Conservation (phyloP, 1,140 invertebrate genomes). For the Caenorhabditis remanei region DNA sequence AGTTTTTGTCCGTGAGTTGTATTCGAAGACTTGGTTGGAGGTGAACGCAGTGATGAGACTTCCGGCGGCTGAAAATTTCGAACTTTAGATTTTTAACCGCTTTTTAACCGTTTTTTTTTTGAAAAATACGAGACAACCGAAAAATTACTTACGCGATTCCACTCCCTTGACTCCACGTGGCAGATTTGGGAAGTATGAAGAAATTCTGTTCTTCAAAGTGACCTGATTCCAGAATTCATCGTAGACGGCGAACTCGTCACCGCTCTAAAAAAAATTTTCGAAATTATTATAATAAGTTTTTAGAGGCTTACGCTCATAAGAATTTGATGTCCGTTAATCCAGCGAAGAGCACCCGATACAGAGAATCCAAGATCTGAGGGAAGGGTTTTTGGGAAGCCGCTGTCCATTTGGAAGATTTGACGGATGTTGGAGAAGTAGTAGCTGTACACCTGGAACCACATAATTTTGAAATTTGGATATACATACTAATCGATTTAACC, state of each 20-base stretch:
- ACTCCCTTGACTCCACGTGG: conserved; percentile 64
- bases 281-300: not conserved
- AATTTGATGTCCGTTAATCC: conserved; percentile 66
- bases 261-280: conserved; percentile 43
- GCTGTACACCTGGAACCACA: conserved; percentile 57
- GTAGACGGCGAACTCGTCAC: conserved; percentile 65
- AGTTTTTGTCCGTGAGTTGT: conserved; percentile 56
- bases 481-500: not conserved
- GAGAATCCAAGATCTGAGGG: conserved; percentile 57
- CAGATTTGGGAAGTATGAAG: conserved; percentile 63
- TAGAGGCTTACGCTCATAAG: conserved; percentile 50
- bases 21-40: conserved; percentile 59
- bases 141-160: conserved; percentile 45
- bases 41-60: conserved; percentile 57
- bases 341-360: conserved; percentile 61
- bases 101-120: too few relatives aligned
- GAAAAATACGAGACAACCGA: too few relatives aligned
- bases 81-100: too few relatives aligned
- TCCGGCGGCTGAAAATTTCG: conserved; percentile 37
- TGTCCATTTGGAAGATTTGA: conserved; percentile 61
- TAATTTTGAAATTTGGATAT: not conserved
- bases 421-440: conserved; percentile 60
- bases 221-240: conserved; percentile 66
- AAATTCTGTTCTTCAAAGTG: conserved; percentile 62
- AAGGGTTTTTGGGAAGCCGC: conserved; percentile 63